Evolutionary conservation across 2,888 invertebrate genomes (phyloP).

Genomic region (Dasypogon diadema): DNA sequence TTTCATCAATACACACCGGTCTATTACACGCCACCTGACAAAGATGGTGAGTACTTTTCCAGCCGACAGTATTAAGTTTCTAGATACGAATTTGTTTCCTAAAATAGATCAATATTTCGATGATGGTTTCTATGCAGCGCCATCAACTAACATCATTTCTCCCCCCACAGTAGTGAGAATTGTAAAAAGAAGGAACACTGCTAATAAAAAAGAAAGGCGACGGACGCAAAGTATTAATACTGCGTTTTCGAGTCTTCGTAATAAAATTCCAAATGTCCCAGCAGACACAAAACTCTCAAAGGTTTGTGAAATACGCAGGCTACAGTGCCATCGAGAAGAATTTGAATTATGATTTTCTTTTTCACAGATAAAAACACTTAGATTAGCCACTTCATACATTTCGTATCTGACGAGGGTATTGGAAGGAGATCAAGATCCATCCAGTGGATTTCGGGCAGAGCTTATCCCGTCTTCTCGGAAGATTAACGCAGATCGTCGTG

Average conservation of each 20-base stretch:
- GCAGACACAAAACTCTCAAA: conserved; percentile 95
- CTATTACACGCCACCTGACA: conserved; percentile 53
- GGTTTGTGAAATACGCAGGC: conserved; percentile 72
- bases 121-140: conserved; percentile 60
- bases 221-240: conserved; percentile 95
- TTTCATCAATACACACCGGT: conserved; percentile 56
- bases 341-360: neutral
- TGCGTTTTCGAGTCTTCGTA: conserved; percentile 91
- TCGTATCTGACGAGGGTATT: conserved; percentile 91
- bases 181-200: conserved; percentile 87
- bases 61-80: neutral
- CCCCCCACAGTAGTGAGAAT: conserved; percentile 70
- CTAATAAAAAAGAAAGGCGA: conserved; percentile 93
- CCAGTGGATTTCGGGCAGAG: conserved; percentile 89
- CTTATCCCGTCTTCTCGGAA: conserved; percentile 72
- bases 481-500: conserved; percentile 63
- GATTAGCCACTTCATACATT: conserved; percentile 93
- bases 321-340: too few relatives aligned
- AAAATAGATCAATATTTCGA: conserved; percentile 61
- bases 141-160: conserved; percentile 61
- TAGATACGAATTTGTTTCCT: conserved; percentile 28
- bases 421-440: conserved; percentile 86
- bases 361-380: conserved; percentile 88
- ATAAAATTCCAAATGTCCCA: conserved; percentile 96
- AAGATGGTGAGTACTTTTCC: conserved; percentile 52